Base-by-base conservation (phyloP, 2,888 invertebrate species). In the Cetonia aurata region DNA sequence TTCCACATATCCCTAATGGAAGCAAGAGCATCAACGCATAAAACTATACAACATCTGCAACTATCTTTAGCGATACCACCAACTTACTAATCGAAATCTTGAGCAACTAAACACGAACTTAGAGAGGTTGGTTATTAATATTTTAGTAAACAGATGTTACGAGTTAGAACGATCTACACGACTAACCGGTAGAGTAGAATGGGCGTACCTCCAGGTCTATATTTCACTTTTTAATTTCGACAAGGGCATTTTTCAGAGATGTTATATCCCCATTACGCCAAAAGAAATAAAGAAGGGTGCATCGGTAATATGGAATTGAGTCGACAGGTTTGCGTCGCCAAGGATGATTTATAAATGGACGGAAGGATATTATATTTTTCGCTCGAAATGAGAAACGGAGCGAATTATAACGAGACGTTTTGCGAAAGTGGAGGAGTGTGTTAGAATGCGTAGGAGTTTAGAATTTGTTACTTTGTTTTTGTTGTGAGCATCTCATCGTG, bases 291-390 rank as follows among this genome's bases (percentile, higher is more conserved):
- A 12, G 41, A 59, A 41, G 25, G 42, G 19, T 19, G 8, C 42
- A 8, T 59, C 25, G 59, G 59, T 25, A 19, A 59, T 59, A 59
- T 59, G 15, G 59, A 44, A 59, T 69, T 15, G 25, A 31, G 48
- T 53, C 50, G 73, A 73, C 73, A 69, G 71, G 69, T 71, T 68
- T 71, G 67, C 70, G 52, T 52, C 46, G 69, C 13, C 9, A 25
- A 25, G 8, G 10, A 13, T 69, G 71, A 56, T 66, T 71, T 72
- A 66, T 55, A 17, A 65, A 42, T 13, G 3, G 19, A 25, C 25
- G 60, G 25, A 60, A 44, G 42, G 19, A 3, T 25, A 25, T 25
- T 25, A 25, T 25, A 25, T 25, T 4, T 25, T 25, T 25, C 25
- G 25, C 25, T 25, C 1, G 25, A 25, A 25, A 25, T 25, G 25